Percentiles rank a stretch among this genome's conserved stretches.
phyloP scores from a whole-genome alignment of 2,888 invertebrate species.

The Drosophila antonietae region DNA sequence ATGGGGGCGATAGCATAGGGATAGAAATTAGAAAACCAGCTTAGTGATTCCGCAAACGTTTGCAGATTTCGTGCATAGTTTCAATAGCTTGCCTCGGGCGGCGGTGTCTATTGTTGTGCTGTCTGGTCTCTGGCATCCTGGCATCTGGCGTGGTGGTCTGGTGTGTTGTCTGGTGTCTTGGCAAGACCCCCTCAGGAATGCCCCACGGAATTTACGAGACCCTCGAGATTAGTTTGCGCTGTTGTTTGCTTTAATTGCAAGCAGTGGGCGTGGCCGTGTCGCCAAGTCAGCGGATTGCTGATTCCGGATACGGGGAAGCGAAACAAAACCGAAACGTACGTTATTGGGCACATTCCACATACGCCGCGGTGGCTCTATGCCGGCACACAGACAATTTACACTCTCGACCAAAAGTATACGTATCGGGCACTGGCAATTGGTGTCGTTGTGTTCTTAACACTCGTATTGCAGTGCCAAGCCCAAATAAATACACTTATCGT shows the following conservation, averaged over 20 bases:
- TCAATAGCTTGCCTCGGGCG: constrained; percentile 61
- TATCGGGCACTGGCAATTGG: constrained; percentile 59
- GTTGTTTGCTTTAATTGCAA: constrained; percentile 77
- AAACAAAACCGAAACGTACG: constrained; percentile 20
- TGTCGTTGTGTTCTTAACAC: constrained; percentile 65
- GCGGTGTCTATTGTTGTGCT: constrained; percentile 30
- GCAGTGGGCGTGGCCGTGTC: constrained; percentile 67
- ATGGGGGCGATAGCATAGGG: background rate
- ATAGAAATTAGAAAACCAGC: constrained; percentile 72
- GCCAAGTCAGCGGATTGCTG: constrained; percentile 69
- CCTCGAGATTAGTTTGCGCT: constrained; percentile 75
- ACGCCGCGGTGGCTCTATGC: constrained; percentile 39
- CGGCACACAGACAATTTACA: constrained; percentile 15
- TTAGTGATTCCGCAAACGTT: constrained; percentile 72
- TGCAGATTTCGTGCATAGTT: constrained; percentile 73
- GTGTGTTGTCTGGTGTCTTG: background rate
- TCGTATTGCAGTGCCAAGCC: constrained; percentile 51
- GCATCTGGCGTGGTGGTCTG: constrained; percentile 16
- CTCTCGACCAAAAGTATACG: constrained; percentile 13
- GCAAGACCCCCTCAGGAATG: constrained; percentile 63
- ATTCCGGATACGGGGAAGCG: constrained; percentile 12
- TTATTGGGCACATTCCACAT: constrained; percentile 53
- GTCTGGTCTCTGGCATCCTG: constrained; percentile 20
- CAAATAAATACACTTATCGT: constrained; percentile 77
- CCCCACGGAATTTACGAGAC: constrained; percentile 74